phyloP scores from a whole-genome alignment of 2,797 vertebrate genomes.

The Trachurus trachurus region DNA sequence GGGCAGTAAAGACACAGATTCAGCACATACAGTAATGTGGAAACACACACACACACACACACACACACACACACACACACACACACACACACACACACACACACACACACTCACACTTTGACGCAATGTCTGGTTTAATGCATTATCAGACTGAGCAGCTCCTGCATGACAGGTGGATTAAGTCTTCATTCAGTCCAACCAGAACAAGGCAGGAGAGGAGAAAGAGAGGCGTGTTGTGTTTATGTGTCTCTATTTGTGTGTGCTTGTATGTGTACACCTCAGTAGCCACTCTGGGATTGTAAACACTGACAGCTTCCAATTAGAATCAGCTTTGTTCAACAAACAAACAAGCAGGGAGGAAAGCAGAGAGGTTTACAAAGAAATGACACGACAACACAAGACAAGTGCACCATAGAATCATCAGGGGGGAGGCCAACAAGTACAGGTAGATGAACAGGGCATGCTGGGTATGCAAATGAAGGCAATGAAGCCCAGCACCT shows the following conservation, averaged over 20 bases:
- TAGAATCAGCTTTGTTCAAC: constrained; percentile 90
- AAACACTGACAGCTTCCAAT: constrained; percentile 89
- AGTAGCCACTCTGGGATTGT: constrained; percentile 85
- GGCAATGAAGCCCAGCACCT: constrained; percentile 79
- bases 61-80: constrained; percentile 3
- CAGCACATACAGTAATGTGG: constrained; percentile 55
- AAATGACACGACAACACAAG: constrained; percentile 84
- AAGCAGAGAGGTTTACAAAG: constrained; percentile 84
- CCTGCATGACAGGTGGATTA: constrained; percentile 82
- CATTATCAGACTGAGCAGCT: constrained; percentile 70
- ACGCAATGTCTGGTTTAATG: constrained; percentile 70
- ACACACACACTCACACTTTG: too few species aligned
- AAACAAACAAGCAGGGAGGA: constrained; percentile 88
- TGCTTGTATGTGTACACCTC: constrained; percentile 77
- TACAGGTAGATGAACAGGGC: constrained; percentile 84
- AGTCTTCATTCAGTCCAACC: constrained; percentile 76
- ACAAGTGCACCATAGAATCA: constrained; percentile 81
- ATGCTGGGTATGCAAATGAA: constrained; percentile 89
- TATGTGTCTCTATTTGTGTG: constrained; percentile 68
- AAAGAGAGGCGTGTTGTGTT: constrained; percentile 63
- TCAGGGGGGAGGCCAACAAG: constrained; percentile 78
- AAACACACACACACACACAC: constrained; percentile 36
- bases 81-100: too few species aligned
- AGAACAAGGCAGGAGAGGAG: constrained; percentile 67
- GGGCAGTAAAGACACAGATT: constrained; percentile 60